These are phyloP conservation scores for Eustalomyia histrio DNA, from an alignment of 2,888 invertebrate genomes.

Conservation along the genomic window DNA sequence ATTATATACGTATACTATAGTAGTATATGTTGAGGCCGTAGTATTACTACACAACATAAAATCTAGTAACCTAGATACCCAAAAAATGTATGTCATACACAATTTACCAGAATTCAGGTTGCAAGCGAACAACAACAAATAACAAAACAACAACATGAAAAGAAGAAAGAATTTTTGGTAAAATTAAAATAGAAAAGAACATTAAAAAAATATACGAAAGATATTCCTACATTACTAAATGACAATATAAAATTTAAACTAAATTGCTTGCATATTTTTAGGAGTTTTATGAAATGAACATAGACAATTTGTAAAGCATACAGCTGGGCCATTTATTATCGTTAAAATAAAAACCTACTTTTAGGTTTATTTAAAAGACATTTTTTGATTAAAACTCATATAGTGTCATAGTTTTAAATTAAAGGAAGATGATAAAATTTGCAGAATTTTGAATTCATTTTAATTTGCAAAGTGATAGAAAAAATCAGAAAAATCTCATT, in stretches of 20 bases:
- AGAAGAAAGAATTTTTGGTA: constrained; percentile 20
- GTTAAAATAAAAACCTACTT: constrained; percentile 30
- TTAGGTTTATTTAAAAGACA: background rate
- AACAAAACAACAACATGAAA: no score
- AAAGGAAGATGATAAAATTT: no score
- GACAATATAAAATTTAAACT: constrained; percentile 43
- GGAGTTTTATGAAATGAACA: background rate
- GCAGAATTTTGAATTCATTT: no score
- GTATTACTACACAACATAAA: constrained; percentile 56
- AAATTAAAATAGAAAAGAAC: constrained; percentile 23
- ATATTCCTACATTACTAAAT: constrained; percentile 32
- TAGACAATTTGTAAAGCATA: constrained; percentile 16
- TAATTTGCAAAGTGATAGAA: no score
- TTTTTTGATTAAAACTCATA: background rate
- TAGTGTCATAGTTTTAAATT: no score
- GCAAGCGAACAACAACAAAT: constrained; percentile 53
- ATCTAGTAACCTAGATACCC: constrained; percentile 63
- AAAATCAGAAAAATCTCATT: no score
- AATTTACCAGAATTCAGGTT: constrained; percentile 64
- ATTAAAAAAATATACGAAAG: background rate
- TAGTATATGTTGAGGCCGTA: constrained; percentile 50
- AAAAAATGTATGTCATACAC: constrained; percentile 63
- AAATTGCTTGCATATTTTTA: constrained; percentile 15
- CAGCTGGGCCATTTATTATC: background rate
- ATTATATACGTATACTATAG: constrained; percentile 19